phyloP scores from a whole-genome alignment of 2,888 invertebrate genomes.

The Cabera pusaria region DNA sequence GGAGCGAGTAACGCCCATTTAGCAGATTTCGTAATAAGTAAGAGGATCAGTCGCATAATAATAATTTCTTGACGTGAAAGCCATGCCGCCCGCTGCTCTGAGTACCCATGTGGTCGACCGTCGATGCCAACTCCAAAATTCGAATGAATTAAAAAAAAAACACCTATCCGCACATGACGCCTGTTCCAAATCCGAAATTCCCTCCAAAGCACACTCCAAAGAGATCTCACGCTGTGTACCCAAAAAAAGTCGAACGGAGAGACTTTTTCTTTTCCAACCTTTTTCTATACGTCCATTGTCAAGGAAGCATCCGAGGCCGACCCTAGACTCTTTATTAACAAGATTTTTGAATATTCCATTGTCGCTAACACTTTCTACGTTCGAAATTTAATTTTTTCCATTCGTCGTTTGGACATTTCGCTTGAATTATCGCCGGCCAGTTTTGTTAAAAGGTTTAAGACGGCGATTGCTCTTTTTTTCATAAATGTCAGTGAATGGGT shows the following conservation, averaged over 20 bases:
- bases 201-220: conserved; percentile 76
- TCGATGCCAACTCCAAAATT: conserved; percentile 30
- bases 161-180: conserved; percentile 69
- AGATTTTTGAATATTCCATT: conserved; percentile 81
- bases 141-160: conserved; percentile 46
- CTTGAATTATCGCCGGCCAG: conserved; percentile 81
- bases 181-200: conserved; percentile 74
- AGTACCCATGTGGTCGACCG: conserved; percentile 34
- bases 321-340: conserved; percentile 79
- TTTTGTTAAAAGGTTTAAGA: conserved; percentile 79
- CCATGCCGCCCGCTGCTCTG: conserved; percentile 47
- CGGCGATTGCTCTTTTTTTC: conserved; percentile 65
- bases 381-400: conserved; percentile 68
- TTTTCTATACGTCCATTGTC: conserved; percentile 55
- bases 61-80: conserved; percentile 56
- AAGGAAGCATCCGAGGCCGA: conserved; percentile 47
- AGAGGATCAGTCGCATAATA: conserved; percentile 51
- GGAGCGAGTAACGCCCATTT: conserved; percentile 54
- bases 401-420: conserved; percentile 78
- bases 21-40: conserved; percentile 56
- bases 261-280: conserved; percentile 54
- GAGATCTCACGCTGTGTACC: conserved; percentile 77
- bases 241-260: conserved; percentile 52
- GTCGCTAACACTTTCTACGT: conserved; percentile 82
- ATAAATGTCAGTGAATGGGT: conserved; percentile 70